Conservation (phyloP, 2,797 vertebrate genomes). For the Gymnocypris eckloni region DNA sequence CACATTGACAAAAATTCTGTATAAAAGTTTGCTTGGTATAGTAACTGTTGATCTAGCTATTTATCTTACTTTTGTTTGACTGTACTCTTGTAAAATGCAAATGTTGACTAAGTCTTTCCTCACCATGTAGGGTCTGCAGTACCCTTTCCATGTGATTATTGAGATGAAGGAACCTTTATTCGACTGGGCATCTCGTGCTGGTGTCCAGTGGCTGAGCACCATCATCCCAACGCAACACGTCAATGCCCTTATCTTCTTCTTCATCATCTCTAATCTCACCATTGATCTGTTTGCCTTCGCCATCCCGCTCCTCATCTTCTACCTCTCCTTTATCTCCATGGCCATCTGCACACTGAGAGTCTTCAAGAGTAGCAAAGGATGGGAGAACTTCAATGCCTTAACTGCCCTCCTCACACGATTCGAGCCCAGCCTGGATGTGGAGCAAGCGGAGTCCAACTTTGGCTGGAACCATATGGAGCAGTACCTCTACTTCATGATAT, state of each 20-base stretch:
- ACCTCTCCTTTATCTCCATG: constrained; percentile 96
- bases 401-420: constrained; percentile 91
- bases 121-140: constrained; percentile 86
- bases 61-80: background rate
- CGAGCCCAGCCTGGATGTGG: constrained; percentile 91
- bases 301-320: constrained; percentile 95
- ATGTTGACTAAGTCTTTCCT: background rate
- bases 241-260: constrained; percentile 97
- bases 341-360: constrained; percentile 95
- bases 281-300: constrained; percentile 92
- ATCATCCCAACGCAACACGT: constrained; percentile 95
- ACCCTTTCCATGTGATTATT: constrained; percentile 86
- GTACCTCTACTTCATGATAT: constrained; percentile 91
- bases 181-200: constrained; percentile 92
- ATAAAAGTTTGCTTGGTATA: background rate
- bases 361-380: constrained; percentile 94
- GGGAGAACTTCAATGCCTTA: constrained; percentile 92
- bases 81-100: background rate
- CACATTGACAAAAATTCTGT: background rate
- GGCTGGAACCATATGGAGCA: constrained; percentile 97
- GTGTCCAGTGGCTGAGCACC: constrained; percentile 95
- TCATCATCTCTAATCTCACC: constrained; percentile 97
- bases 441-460: constrained; percentile 94
- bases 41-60: background rate
- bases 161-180: constrained; percentile 94